Evolutionary conservation across 2,113 vertebrate species (phyloP).

Genomic region (Misgurnus anguillicaudatus): DNA sequence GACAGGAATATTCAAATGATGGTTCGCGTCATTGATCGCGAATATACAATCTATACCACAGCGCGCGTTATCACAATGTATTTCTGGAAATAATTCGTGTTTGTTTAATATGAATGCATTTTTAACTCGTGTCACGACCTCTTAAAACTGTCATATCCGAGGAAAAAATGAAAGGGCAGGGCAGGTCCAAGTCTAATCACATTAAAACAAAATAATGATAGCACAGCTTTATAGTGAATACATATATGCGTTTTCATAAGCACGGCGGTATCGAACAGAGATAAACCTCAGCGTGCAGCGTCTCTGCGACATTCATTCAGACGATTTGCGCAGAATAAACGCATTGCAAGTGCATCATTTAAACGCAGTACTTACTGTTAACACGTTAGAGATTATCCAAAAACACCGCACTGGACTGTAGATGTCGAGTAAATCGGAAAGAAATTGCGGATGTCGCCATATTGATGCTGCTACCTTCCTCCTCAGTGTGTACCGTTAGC

Average conservation of each 20-base stretch:
- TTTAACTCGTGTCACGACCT: not conserved
- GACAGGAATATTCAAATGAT: slow-evolving; percentile 7
- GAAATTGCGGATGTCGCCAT: slow-evolving; percentile 91
- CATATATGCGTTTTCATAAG: not conserved
- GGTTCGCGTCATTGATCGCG: slow-evolving; percentile 16
- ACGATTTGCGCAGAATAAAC: not conserved
- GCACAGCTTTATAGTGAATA: not conserved
- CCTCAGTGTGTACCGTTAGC: slow-evolving; percentile 73
- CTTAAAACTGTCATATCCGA: not conserved
- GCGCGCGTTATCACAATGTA: not conserved
- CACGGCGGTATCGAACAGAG: not conserved
- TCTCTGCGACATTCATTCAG: slow-evolving; percentile 81
- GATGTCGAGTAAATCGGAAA: slow-evolving; percentile 77
- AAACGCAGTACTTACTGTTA: slow-evolving; percentile 67
- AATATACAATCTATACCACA: not conserved
- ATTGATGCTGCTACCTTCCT: slow-evolving; percentile 79
- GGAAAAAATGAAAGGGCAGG: not conserved
- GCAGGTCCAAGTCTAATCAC: not conserved
- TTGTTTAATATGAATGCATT: not conserved
- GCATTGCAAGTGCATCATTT: not conserved
- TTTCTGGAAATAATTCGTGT: not conserved
- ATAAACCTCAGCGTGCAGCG: slow-evolving; percentile 57
- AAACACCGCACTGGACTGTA: slow-evolving; percentile 77
- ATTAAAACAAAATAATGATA: not conserved
- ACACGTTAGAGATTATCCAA: slow-evolving; percentile 74